These are phyloP conservation scores for Archilochus colubris DNA, from an alignment of 2,113 vertebrate genomes.

Conservation along the genomic window DNA sequence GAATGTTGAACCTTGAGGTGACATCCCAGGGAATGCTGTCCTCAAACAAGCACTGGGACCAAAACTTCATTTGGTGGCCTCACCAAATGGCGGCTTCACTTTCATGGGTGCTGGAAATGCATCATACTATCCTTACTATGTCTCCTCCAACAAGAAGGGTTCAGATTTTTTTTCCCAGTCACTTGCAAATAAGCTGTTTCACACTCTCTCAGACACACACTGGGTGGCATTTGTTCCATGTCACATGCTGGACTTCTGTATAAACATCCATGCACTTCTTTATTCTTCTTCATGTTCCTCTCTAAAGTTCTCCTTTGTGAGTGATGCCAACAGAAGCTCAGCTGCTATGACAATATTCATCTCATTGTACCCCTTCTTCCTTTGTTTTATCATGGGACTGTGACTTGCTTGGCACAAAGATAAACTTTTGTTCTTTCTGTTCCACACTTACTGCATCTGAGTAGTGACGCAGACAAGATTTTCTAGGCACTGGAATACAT, in stretches of 20 bases:
- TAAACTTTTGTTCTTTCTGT: background rate
- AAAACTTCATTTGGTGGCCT: no score
- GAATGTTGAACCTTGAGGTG: no score
- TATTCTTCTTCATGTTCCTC: conserved; percentile 37
- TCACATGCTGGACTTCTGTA: conserved; percentile 30
- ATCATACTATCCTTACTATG: background rate
- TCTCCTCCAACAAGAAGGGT: background rate
- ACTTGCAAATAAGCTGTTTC: conserved; percentile 1
- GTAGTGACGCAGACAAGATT: background rate
- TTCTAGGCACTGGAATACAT: background rate
- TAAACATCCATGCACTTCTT: conserved; percentile 33
- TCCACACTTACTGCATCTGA: background rate
- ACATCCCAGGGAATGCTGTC: no score
- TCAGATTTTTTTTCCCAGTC: background rate
- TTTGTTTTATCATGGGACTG: background rate
- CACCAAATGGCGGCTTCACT: no score
- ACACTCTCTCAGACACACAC: background rate
- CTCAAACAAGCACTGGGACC: no score
- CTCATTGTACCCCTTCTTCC: background rate
- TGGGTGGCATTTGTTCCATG: background rate
- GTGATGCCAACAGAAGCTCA: background rate
- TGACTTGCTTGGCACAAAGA: background rate
- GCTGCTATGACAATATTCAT: background rate
- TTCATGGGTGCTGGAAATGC: no score
- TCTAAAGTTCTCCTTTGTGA: conserved; percentile 42